phyloP scores from a whole-genome alignment of 2,113 vertebrate species.

The human region DNA sequence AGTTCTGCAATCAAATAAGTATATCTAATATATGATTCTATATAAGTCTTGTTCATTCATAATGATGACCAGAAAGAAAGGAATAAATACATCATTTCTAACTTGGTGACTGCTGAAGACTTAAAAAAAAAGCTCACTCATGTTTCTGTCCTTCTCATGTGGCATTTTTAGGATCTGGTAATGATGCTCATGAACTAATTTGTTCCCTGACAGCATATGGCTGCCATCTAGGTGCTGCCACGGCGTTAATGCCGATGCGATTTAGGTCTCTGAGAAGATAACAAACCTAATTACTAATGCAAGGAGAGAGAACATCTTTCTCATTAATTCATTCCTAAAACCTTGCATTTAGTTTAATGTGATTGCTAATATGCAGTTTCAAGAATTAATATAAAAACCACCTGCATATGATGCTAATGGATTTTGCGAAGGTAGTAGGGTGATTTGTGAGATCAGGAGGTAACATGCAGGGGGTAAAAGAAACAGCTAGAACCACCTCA shows the following conservation, averaged over 20 bases:
- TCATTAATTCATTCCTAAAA: not conserved
- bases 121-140: not conserved
- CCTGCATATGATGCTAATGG: not conserved
- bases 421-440: not conserved
- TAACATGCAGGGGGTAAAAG: not conserved
- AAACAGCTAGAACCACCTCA: not conserved
- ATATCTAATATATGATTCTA: not conserved
- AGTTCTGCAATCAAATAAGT: not conserved
- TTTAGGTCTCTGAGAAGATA: not conserved
- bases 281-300: not conserved
- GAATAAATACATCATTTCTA: not conserved
- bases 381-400: not conserved
- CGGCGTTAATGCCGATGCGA: accelerated
- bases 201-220: not conserved
- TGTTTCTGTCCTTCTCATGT: not conserved
- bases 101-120: not conserved
- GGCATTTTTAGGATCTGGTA: not conserved
- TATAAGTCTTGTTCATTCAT: not conserved
- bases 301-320: not conserved
- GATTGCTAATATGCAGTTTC: not conserved
- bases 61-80: not conserved
- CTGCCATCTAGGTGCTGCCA: not conserved
- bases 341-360: not conserved
- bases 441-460: not conserved
- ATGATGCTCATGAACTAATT: not conserved